These are phyloP conservation scores for Yponomeuta sedellus DNA, from an alignment of 2,888 invertebrate species.

Conservation along the genomic window DNA sequence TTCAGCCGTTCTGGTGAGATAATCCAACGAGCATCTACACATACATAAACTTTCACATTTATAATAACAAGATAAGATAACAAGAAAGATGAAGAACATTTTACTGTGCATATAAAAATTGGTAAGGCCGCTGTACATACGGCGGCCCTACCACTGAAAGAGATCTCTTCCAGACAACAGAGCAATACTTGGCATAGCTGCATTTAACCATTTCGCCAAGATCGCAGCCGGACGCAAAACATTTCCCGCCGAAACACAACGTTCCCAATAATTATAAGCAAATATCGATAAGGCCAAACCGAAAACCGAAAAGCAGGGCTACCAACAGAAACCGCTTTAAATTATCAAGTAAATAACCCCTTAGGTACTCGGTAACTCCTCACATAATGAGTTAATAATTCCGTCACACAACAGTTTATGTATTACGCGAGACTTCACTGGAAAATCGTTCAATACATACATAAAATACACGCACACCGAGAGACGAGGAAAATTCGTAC, in stretches of 20 bases:
- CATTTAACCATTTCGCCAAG: not conserved
- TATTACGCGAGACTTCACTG: conserved; percentile 45
- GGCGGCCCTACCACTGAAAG: no score
- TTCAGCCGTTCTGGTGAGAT: no score
- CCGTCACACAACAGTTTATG: conserved; percentile 45
- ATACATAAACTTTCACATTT: no score
- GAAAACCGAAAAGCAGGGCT: conserved; percentile 29
- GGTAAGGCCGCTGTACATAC: no score
- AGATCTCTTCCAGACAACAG: no score
- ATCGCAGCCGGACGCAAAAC: not conserved
- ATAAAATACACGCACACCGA: conserved; percentile 42
- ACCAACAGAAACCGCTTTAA: conserved; percentile 67
- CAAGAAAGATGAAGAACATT: no score
- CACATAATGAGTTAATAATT: conserved; percentile 74
- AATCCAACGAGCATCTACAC: no score
- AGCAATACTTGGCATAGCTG: no score
- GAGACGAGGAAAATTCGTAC: conserved; percentile 56
- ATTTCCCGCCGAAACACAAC: not conserved
- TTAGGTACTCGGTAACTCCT: conserved; percentile 70
- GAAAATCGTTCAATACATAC: conserved; percentile 47
- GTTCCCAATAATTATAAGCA: not conserved
- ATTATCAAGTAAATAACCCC: conserved; percentile 70
- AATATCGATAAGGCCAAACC: not conserved
- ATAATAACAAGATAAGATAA: no score
- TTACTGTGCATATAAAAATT: no score